Percentiles rank a stretch among this genome's conserved stretches.
These are phyloP conservation scores for Pagrus major DNA, from an alignment of 2,113 vertebrate species.

Conservation along the genomic window DNA sequence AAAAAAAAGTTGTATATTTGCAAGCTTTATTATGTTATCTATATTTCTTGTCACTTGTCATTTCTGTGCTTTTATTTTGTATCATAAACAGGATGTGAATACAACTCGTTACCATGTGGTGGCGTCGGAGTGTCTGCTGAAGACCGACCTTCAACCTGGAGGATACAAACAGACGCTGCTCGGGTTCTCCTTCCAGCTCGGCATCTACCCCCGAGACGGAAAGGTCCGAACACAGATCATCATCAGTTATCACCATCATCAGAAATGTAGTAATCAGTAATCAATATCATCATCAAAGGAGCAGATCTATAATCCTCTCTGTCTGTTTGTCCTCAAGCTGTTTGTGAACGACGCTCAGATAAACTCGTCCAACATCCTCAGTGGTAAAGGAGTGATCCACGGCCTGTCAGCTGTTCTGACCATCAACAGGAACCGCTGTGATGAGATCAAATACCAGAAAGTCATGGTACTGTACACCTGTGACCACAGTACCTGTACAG, in stretches of 20 bases:
- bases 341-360: conserved; percentile 90
- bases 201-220: conserved; percentile 84
- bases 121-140: conserved; percentile 86
- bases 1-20: too few species aligned
- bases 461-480: conserved; percentile 30
- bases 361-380: conserved; percentile 86
- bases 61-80: conserved; percentile 32
- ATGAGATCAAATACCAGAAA: conserved; percentile 63
- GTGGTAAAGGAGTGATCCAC: conserved; percentile 92
- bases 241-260: background rate
- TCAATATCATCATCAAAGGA: background rate
- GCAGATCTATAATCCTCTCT: too few species aligned
- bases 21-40: too few species aligned
- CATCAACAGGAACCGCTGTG: conserved; percentile 92
- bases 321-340: conserved; percentile 79
- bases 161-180: conserved; percentile 92
- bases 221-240: conserved; percentile 83
- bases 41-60: too few species aligned
- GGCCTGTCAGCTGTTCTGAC: conserved; percentile 88
- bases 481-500: accelerated
- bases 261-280: too few species aligned
- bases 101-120: conserved; percentile 89
- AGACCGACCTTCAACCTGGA: conserved; percentile 86
- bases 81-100: conserved; percentile 83
- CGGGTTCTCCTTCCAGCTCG: conserved; percentile 88